phyloP scores from a whole-genome alignment of 2,113 vertebrate genomes.

The Colossoma macropomum region DNA sequence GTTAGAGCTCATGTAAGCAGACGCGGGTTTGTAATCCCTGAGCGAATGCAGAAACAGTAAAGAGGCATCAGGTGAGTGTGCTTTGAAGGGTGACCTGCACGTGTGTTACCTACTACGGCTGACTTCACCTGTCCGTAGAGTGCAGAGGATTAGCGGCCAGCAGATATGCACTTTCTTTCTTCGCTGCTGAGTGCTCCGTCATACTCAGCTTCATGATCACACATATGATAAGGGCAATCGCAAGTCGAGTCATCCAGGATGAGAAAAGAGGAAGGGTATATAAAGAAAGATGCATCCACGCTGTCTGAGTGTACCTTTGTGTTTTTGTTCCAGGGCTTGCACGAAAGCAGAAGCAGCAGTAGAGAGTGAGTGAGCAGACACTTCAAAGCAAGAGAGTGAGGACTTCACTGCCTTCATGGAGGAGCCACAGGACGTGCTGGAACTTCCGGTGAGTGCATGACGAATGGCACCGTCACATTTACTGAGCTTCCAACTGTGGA shows the following conservation, averaged over 20 bases:
- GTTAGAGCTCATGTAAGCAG: conserved; percentile 69
- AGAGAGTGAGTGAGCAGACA: conserved; percentile 66
- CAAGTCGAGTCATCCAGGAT: neutral
- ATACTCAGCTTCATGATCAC: conserved; percentile 38
- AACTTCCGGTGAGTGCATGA: conserved; percentile 74
- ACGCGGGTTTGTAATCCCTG: conserved; percentile 64
- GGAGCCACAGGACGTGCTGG: conserved; percentile 72
- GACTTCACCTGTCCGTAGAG: conserved; percentile 60
- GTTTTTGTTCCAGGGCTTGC: conserved; percentile 51
- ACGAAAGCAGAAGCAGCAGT: conserved; percentile 41
- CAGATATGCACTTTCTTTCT: conserved; percentile 47
- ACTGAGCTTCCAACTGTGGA: no score
- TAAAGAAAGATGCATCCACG: conserved; percentile 51
- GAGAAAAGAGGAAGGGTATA: conserved; percentile 49
- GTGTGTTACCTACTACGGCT: conserved; percentile 61
- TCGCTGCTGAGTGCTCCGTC: conserved; percentile 33
- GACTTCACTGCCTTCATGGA: conserved; percentile 68
- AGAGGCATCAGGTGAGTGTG: conserved; percentile 20
- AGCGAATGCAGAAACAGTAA: conserved; percentile 22
- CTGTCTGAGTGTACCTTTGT: conserved; percentile 2
- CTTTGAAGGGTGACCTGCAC: conserved; percentile 39
- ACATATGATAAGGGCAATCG: conserved; percentile 9
- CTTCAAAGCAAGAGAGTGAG: conserved; percentile 57
- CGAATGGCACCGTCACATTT: no score
- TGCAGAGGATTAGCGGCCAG: conserved; percentile 33